A percentile compares a stretch with the other conserved stretches of the same genome.
Evolutionary conservation across 2,113 vertebrate species (phyloP).

Genomic region (Rhadina sibilatrix): DNA sequence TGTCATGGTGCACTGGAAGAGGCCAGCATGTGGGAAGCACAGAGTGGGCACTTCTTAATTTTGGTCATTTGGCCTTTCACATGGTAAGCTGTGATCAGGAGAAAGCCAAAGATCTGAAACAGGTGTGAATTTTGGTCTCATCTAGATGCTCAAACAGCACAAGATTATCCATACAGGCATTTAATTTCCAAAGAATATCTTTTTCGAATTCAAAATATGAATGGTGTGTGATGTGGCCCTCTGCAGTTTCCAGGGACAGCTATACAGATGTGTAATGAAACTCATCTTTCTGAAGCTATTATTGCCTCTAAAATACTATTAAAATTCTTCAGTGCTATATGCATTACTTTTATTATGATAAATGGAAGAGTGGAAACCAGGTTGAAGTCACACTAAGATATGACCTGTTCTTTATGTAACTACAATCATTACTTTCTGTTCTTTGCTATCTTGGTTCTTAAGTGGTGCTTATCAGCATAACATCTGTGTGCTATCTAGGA

Average conservation of each 20-base stretch:
- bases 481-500: slow-evolving; percentile 27
- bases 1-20: not conserved
- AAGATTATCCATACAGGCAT: not conserved
- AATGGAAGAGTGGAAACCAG: not conserved
- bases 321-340: not conserved
- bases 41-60: not conserved
- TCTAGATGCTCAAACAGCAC: not conserved
- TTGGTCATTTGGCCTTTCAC: not conserved
- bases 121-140: not conserved
- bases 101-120: not conserved
- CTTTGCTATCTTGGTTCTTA: not conserved
- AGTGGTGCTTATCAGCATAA: not conserved
- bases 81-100: not conserved
- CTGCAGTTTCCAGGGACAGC: not conserved
- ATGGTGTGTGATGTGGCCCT: not conserved
- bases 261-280: not conserved
- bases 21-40: accelerated
- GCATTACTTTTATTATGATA: not conserved
- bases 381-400: not conserved
- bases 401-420: not conserved
- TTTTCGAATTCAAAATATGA: not conserved
- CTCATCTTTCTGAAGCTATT: not conserved
- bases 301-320: not conserved
- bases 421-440: not conserved
- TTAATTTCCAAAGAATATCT: not conserved